Percentiles rank a stretch among this genome's conserved stretches.
phyloP scores from a whole-genome alignment of 2,113 vertebrate species.

The Syngnathus floridae region DNA sequence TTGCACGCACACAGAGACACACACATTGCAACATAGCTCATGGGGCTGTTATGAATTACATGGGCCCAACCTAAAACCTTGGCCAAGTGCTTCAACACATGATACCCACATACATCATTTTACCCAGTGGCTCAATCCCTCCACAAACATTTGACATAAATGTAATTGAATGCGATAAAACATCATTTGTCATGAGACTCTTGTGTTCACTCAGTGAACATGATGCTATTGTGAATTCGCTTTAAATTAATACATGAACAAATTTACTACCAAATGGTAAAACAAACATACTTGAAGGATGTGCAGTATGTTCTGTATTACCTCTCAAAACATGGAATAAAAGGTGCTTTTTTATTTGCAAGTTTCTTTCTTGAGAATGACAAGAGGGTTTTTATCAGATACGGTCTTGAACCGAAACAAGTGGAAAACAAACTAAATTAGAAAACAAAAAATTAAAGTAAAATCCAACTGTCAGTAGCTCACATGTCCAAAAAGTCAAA shows the following conservation, averaged over 20 bases:
- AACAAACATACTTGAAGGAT: neutral
- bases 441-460: neutral
- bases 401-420: neutral
- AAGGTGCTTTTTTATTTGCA: neutral
- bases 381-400: neutral
- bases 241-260: neutral
- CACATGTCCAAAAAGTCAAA: neutral
- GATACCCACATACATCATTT: slow-evolving; percentile 47
- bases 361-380: neutral
- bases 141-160: slow-evolving; percentile 35
- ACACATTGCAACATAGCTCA: slow-evolving; percentile 7
- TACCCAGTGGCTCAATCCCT: slow-evolving; percentile 42
- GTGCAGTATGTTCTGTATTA: neutral
- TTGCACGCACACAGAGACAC: slow-evolving; percentile 15
- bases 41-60: slow-evolving; percentile 50
- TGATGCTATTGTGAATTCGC: neutral
- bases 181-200: neutral
- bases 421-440: neutral
- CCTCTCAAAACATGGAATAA: neutral
- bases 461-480: neutral
- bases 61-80: slow-evolving; percentile 48
- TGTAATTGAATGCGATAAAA: slow-evolving; percentile 15
- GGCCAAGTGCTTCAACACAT: slow-evolving; percentile 46
- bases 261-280: neutral
- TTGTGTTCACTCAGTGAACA: neutral